A percentile compares a stretch with the other conserved stretches of the same genome.
phyloP scores from a whole-genome alignment of 2,113 vertebrate species.

The Brienomyrus brachyistius region DNA sequence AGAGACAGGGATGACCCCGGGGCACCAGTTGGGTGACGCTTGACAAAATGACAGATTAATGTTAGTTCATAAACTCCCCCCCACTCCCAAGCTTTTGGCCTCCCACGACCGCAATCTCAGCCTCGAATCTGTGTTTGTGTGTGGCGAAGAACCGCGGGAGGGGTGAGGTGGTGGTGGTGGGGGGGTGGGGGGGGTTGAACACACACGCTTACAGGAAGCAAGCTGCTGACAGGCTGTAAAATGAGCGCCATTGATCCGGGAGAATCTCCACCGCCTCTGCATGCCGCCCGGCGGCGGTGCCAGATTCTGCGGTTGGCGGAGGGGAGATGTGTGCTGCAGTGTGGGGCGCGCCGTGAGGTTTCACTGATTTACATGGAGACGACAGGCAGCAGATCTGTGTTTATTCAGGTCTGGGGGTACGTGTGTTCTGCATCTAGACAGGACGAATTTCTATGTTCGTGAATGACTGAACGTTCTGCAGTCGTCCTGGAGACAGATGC shows the following conservation, averaged over 20 bases:
- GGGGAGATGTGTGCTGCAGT: not conserved
- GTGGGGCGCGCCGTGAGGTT: not conserved
- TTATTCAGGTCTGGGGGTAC: not conserved
- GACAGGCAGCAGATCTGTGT: not conserved
- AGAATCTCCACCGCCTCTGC: slow-evolving; percentile 51
- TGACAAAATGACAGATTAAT: slow-evolving; percentile 67
- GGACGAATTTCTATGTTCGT: not conserved
- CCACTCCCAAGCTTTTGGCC: slow-evolving; percentile 44
- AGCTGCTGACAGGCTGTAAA: slow-evolving; percentile 67
- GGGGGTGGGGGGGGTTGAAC: slow-evolving; percentile 49
- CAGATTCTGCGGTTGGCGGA: slow-evolving; percentile 31
- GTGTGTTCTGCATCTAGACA: not conserved
- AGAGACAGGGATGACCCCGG: slow-evolving; percentile 53
- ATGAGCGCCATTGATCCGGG: slow-evolving; percentile 60
- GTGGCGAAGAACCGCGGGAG: slow-evolving; percentile 53
- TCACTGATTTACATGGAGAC: not conserved
- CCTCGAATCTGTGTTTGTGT: slow-evolving; percentile 61
- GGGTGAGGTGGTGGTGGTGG: slow-evolving; percentile 38
- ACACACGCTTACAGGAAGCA: slow-evolving; percentile 57
- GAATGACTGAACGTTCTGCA: not conserved
- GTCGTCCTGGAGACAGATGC: not conserved
- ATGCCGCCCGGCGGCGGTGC: slow-evolving; percentile 54
- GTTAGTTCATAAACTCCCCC: slow-evolving; percentile 57
- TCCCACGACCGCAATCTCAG: slow-evolving; percentile 62
- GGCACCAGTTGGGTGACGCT: slow-evolving; percentile 48